Conservation (phyloP, 2,797 vertebrate species). For the Dallia pectoralis region DNA sequence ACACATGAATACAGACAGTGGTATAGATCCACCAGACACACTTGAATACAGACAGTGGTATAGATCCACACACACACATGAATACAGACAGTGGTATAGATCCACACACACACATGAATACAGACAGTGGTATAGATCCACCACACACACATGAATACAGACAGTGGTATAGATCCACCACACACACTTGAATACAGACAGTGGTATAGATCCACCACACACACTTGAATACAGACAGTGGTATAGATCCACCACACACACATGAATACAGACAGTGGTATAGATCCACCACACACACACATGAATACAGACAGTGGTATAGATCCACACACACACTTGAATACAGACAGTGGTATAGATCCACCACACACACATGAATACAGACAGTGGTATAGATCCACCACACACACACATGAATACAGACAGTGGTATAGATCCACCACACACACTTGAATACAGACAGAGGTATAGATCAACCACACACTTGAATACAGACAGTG, state of each 20-base stretch:
- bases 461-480: not conserved
- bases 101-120: not conserved
- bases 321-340: not conserved
- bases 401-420: not conserved
- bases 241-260: not conserved
- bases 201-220: not conserved
- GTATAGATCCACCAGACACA: not conserved
- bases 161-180: not conserved
- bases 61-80: not conserved
- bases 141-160: not conserved
- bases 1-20: too few relatives aligned
- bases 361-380: not conserved
- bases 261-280: too few relatives aligned
- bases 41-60: too few relatives aligned
- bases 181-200: not conserved
- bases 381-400: not conserved
- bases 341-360: too few relatives aligned
- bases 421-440: not conserved
- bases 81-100: too few relatives aligned
- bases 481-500: not conserved
- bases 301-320: too few relatives aligned
- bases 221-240: not conserved
- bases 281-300: not conserved
- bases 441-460: not conserved
- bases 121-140: not conserved